Evolutionary conservation across 2,797 vertebrate genomes (phyloP), one percentile per base, ranked within the genome.

Genomic region (Hyperoplus lanceolatus): DNA sequence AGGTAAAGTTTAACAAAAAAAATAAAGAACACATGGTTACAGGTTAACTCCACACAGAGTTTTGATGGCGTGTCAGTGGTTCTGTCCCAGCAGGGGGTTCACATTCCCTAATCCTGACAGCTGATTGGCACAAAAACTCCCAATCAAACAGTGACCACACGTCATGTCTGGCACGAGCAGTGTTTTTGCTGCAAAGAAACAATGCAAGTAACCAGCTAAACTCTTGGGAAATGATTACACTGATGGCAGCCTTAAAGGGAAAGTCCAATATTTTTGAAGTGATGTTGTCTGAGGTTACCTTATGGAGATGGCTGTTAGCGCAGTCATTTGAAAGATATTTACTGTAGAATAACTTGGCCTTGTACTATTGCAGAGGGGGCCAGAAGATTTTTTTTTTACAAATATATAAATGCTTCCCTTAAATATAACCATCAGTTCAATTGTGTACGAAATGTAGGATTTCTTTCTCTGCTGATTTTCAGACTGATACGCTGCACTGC

Each of bases 1-100:
- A 74, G 79, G 67, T 87, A 86, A 90, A 68, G n/a, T 80, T 90
- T 67, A 87, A 91, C 78, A 56, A 81, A 56, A 81, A 80, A 63
- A 18, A 10, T 3, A 55, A 29, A 62, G 45, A 68, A 1, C 13
- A 21, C 12, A 4, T 6, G 42, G 18, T 50, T 4, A 4, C 60
- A 57, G 46, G 65, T 74, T 16, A 63, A 59, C 69, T 73, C 81
- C 80, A 71, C 56, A 4, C 80, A 4, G 72, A 0, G 65, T 54
- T 77, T 14, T 4, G 4, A 36, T 16, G 10, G 53, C 51, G 21
- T 8, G 71, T 61, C 41, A 14, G 13, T 41, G 50, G 64, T 72
- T 45, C 55, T 71, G 70, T 60, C 54, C 18, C 82, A 54, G 75
- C 48, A 12, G 76, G 73, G 29, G 72, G 41, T 18, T 66, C 82